Conservation (phyloP, 2,888 invertebrate genomes). For the Neria commutata region DNA sequence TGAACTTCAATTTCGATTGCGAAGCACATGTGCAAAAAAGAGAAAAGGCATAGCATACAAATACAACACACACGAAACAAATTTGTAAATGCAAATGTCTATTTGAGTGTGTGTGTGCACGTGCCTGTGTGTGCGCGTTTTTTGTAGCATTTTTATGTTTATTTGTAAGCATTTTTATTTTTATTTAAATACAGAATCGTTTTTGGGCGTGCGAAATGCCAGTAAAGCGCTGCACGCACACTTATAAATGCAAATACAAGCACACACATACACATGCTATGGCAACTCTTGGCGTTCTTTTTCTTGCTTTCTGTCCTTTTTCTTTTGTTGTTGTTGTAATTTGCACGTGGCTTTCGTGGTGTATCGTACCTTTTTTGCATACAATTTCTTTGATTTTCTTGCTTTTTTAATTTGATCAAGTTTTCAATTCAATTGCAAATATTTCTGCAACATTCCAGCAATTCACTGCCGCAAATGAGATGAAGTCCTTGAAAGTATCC, state of each 20-base stretch:
- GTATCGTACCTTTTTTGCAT: neutral
- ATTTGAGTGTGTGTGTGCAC: neutral
- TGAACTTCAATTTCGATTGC: neutral
- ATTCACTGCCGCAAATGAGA: neutral
- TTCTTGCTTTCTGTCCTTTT: neutral
- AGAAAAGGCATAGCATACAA: neutral
- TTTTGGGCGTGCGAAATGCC: too few relatives aligned
- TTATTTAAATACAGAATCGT: neutral
- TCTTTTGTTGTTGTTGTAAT: neutral
- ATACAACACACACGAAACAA: neutral
- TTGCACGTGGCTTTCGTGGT: neutral
- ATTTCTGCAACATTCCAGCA: neutral
- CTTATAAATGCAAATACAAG: too few relatives aligned
- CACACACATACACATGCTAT: too few relatives aligned
- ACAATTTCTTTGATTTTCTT: neutral
- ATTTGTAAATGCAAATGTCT: neutral
- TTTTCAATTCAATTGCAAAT: neutral
- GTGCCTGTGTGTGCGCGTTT: slow-evolving; percentile 26
- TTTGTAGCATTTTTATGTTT: slow-evolving; percentile 26
- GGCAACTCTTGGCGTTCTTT: too few relatives aligned
- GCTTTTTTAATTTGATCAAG: too few relatives aligned
- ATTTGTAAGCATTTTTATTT: neutral
- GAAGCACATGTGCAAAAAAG: neutral
- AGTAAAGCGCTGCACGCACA: too few relatives aligned
- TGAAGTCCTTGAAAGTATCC: neutral